Conservation (phyloP, 2,113 vertebrate species). For the Pelusios castaneus region DNA sequence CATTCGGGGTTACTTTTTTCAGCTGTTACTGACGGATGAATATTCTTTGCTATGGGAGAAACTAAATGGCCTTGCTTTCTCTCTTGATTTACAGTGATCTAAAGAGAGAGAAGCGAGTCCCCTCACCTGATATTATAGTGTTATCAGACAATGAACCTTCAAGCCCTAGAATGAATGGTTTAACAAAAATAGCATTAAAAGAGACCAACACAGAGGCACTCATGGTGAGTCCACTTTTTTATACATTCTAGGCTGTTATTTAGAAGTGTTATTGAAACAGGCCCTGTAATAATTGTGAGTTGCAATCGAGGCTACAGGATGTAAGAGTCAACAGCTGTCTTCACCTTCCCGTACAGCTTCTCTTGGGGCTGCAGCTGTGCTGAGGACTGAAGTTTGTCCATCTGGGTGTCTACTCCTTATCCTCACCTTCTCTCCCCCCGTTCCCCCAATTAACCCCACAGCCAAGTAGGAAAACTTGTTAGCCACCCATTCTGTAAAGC, state of each 20-base stretch:
- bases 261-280: not conserved
- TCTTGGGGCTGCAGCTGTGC: not conserved
- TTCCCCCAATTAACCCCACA: accelerated
- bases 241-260: accelerated
- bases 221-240: slow-evolving; percentile 80
- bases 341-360: not conserved
- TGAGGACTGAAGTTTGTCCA: not conserved
- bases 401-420: not conserved
- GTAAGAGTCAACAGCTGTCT: not conserved
- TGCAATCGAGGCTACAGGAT: not conserved
- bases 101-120: slow-evolving; percentile 85
- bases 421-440: not conserved
- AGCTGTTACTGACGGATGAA: not conserved
- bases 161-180: slow-evolving; percentile 91
- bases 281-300: not conserved
- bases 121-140: slow-evolving; percentile 92
- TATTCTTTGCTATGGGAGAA: not conserved
- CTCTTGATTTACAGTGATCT: slow-evolving; percentile 77
- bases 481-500: not conserved
- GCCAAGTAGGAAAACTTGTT: not conserved
- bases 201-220: slow-evolving; percentile 90
- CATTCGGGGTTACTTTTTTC: not conserved
- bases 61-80: not conserved
- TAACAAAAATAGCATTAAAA: slow-evolving; percentile 79
- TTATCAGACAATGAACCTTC: slow-evolving; percentile 93